Base-by-base conservation (phyloP, 92 coral and sea anemone species). In the Porites cylindrica region DNA sequence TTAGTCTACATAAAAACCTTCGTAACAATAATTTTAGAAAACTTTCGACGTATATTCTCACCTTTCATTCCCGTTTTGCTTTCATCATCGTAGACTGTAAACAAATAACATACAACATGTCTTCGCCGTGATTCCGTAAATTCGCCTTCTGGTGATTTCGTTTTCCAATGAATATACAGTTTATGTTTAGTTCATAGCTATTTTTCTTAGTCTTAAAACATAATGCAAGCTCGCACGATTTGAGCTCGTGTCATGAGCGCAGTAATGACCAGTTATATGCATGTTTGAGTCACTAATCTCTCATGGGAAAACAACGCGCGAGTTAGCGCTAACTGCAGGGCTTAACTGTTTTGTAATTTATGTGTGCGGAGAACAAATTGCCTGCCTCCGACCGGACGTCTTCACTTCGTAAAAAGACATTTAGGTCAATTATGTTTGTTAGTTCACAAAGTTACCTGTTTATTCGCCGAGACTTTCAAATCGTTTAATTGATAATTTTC, bases 311-410 rank as follows among this genome's bases (percentile, higher is more conserved):
- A 47, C 24, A 59, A 20, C 12, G n/a, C 9, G n/a, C 59, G 61
- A 24, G 58, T 56, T 17, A 13, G 18, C 24, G 17, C 26, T 18
- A 50, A 51, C 9, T 50, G 65, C 10, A 23, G 23, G 54, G 38
- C 10, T 75, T 66, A 54, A 75, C 14, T 75, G 66, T 56, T 58
- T 29, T 13, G 51, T 56, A 50, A 75, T 75, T 75, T 53, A 75
- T 53, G 79, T 54, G 19, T 53, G 6, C 79, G 16, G 58, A 50
- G 1, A 51, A 52, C 67, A 29, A 12, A 26, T 12, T 19, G 50
- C 21, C 43, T 23, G 72, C 2, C 72, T 67, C 72, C 66, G 8
- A 54, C 29, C 14, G 4, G 16, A 24, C 16, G 53, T 6, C 68
- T 29, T 56, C 29, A 12, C 17, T 59, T 11, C 20, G 20, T 21